Conservation (phyloP, 2,113 vertebrate species). For the Machaerirhynchus nigripectus region DNA sequence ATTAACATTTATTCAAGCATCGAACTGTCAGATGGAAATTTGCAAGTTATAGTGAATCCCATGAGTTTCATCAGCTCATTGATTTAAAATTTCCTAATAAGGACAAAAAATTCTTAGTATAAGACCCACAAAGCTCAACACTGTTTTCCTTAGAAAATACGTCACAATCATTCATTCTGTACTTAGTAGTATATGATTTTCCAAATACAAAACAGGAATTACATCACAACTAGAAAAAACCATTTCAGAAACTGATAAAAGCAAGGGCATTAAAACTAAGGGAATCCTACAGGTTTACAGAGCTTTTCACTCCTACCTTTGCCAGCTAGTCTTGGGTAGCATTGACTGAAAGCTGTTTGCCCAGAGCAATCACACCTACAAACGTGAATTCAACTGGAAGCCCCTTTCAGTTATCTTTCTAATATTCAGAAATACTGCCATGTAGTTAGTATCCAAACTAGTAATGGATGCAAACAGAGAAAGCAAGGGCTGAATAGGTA, state of each 20-base stretch:
- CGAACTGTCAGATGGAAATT: slow-evolving; percentile 46
- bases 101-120: neutral
- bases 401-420: neutral
- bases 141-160: neutral
- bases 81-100: slow-evolving; percentile 49
- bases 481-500: neutral
- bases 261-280: neutral
- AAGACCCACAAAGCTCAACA: neutral
- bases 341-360: neutral
- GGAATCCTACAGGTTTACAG: neutral
- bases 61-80: slow-evolving; percentile 31
- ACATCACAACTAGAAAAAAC: neutral
- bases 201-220: neutral
- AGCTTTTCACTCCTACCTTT: neutral
- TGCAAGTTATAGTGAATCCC: slow-evolving; percentile 42
- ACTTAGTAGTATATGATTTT: neutral
- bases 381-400: neutral
- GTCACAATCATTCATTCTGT: neutral
- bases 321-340: neutral
- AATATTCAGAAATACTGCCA: neutral
- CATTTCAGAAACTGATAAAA: neutral
- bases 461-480: neutral
- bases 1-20: slow-evolving; percentile 50
- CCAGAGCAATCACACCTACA: neutral
- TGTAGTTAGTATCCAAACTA: neutral